Evolutionary conservation across 2,888 invertebrate genomes (phyloP), one percentile per base, ranked within the genome.

Genomic region (Meganola albula): DNA sequence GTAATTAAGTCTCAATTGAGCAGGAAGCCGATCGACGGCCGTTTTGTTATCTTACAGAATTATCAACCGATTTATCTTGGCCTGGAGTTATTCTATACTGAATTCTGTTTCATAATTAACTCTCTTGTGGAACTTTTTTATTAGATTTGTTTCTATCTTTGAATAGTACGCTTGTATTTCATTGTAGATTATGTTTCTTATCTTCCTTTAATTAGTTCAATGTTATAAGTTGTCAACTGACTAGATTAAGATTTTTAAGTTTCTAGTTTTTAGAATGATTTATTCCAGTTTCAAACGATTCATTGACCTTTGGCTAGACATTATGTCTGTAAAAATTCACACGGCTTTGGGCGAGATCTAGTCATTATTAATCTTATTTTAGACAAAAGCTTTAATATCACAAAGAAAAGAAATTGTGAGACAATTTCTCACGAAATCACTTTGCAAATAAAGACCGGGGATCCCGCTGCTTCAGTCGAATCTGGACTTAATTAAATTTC

Each of bases 381-480:
- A n/a, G n/a, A n/a, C n/a, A n/a, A n/a, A n/a, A n/a, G n/a, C n/a
- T n/a, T n/a, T n/a, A n/a, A n/a, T n/a, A n/a, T n/a, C n/a, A 53
- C 63, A 57, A 63, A 43, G 57, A 53, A 70, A 75, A 74, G 68
- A 71, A 75, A 65, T 56, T 54, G 64, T 67, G 65, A 56, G 65
- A 69, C 51, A 46, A 51, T 62, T 79, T 78, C 78, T 71, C 77
- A 78, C 72, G 69, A 55, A 50, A 34, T 44, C 34, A 48, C 47
- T 52, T 58, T 12, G 55, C 55, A 50, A 53, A 69, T 65, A 68
- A 72, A 60, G 43, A 51, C 42, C 46, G 45, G 52, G 33, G 49
- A 50, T 54, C 71, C 72, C 62, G 68, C 73, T 74, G 70, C 56
- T 70, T 64, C 53, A 55, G 57, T 58, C 56, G 59, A 51, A 51